Conservation (phyloP, 2,888 invertebrate species). For the Drosophila bunnanda region DNA sequence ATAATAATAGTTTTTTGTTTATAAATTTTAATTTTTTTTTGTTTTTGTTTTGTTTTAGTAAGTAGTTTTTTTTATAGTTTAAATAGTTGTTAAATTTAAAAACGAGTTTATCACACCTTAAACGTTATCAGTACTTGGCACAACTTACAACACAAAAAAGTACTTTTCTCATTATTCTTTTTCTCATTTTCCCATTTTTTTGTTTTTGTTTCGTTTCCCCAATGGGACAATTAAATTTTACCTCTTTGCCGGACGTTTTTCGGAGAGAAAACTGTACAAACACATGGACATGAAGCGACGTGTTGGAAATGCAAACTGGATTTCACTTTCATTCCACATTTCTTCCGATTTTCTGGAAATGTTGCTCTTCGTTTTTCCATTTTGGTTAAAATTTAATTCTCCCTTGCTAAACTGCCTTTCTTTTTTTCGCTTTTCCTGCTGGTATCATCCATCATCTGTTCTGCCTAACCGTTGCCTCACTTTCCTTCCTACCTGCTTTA, state of each 20-base stretch:
- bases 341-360: not conserved
- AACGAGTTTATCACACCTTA: slow-evolving; percentile 85
- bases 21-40: slow-evolving; percentile 46
- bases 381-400: slow-evolving; percentile 59
- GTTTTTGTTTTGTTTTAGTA: slow-evolving; percentile 51
- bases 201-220: slow-evolving; percentile 1
- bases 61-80: slow-evolving; percentile 64
- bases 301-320: slow-evolving; percentile 11
- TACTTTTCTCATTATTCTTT: slow-evolving; percentile 57
- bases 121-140: slow-evolving; percentile 85
- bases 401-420: slow-evolving; percentile 27
- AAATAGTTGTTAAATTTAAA: slow-evolving; percentile 77
- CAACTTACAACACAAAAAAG: slow-evolving; percentile 83
- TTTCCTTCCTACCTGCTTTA: slow-evolving; percentile 33
- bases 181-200: slow-evolving; percentile 24
- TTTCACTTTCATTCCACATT: not conserved
- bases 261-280: slow-evolving; percentile 27
- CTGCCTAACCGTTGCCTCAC: slow-evolving; percentile 28
- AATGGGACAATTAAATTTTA: slow-evolving; percentile 59
- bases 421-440: slow-evolving; percentile 23
- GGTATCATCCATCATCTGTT: slow-evolving; percentile 6
- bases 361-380: not conserved
- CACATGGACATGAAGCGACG: slow-evolving; percentile 20
- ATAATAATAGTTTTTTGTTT: slow-evolving; percentile 50
- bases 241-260: slow-evolving; percentile 36